phyloP scores from a whole-genome alignment of 2,888 invertebrate species.

The Megamerina dolium region DNA sequence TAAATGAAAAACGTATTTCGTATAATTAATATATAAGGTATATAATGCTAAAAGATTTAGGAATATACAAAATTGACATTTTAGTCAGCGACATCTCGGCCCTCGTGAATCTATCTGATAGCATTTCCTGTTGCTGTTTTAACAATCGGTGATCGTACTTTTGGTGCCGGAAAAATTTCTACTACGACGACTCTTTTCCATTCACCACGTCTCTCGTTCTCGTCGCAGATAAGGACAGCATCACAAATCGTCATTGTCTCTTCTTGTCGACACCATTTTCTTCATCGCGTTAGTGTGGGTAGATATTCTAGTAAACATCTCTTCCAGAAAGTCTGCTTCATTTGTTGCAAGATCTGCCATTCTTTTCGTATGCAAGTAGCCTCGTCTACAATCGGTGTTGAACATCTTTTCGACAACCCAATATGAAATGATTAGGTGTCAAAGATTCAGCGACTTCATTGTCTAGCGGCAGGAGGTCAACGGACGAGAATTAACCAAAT shows the following conservation, averaged over 20 bases:
- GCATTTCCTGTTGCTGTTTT: neutral
- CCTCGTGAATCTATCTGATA: no score
- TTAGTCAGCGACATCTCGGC: no score
- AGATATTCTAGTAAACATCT: no score
- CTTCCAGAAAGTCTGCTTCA: neutral
- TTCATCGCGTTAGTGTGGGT: no score
- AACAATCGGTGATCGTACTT: neutral
- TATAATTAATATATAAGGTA: no score
- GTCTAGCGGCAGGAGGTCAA: slow-evolving; percentile 1
- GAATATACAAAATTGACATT: no score
- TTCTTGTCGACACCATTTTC: no score
- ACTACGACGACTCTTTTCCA: slow-evolving; percentile 1
- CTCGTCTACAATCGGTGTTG: neutral
- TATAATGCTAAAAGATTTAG: no score
- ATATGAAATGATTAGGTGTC: neutral
- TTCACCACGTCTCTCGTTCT: slow-evolving; percentile 2
- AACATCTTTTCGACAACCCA: neutral
- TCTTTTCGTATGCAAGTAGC: neutral
- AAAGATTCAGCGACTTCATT: neutral
- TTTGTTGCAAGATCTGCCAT: no score
- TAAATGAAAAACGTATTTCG: no score
- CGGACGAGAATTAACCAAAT: neutral
- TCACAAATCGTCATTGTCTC: no score
- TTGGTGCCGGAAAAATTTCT: neutral
- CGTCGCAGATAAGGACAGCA: no score